Conservation (phyloP, 2,113 vertebrate genomes). For the Entosphenus tridentatus region DNA sequence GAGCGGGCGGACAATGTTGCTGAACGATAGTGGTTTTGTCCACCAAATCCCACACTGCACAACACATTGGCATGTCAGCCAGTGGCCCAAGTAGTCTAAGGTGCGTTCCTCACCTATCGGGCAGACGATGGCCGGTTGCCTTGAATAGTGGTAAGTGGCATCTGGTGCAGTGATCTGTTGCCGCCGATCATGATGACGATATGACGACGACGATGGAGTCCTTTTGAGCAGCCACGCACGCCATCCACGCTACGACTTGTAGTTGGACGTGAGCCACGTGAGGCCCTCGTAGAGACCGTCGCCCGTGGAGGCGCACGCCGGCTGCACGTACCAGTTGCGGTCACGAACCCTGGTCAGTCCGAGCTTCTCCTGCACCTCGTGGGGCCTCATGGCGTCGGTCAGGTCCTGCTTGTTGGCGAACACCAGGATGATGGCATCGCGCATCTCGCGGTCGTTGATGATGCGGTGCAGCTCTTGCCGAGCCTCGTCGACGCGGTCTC, state of each 20-base stretch:
- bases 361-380: conserved; percentile 98
- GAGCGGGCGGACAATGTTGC: too few species aligned
- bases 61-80: too few species aligned
- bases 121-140: too few species aligned
- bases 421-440: conserved; percentile 98
- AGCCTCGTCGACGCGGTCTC: conserved; percentile 92
- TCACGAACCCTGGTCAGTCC: conserved; percentile 96
- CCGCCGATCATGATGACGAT: too few species aligned
- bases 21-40: too few species aligned
- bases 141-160: too few species aligned
- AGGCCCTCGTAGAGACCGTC: conserved; percentile 97
- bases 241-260: conserved; percentile 91
- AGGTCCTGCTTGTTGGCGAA: conserved; percentile 99
- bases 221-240: background rate
- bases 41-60: too few species aligned
- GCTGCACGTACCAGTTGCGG: conserved; percentile 99
- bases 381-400: conserved; percentile 95
- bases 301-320: conserved; percentile 86
- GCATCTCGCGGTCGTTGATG: conserved; percentile 96
- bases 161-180: too few species aligned
- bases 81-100: too few species aligned
- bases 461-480: conserved; percentile 96
- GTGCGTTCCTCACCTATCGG: too few species aligned
- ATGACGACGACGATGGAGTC: too few species aligned
- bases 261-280: conserved; percentile 98